phyloP scores from a whole-genome alignment of 2,797 vertebrate genomes.

The Hemitrygon akajei region DNA sequence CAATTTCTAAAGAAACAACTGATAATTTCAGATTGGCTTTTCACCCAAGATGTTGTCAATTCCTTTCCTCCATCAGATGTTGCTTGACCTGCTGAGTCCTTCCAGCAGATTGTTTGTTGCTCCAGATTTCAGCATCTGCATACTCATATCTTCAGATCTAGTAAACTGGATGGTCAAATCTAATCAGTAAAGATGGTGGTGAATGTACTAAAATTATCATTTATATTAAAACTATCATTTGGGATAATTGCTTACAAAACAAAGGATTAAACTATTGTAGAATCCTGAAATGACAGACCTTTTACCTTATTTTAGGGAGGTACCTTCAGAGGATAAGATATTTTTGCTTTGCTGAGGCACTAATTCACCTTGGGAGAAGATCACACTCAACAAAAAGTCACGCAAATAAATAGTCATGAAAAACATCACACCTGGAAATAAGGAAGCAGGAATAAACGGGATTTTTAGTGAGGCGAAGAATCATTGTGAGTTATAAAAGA shows the following conservation, averaged over 20 bases:
- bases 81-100: no score
- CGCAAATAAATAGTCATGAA: neutral
- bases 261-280: neutral
- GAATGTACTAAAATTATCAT: neutral
- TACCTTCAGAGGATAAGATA: neutral
- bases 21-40: neutral
- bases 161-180: no score
- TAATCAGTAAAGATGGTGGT: neutral
- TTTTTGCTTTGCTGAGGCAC: neutral
- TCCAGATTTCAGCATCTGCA: no score
- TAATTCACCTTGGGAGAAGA: neutral
- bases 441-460: neutral
- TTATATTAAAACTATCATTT: neutral
- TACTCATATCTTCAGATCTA: no score
- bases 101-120: no score
- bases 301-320: neutral
- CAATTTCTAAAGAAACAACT: neutral
- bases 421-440: neutral
- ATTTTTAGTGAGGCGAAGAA: neutral
- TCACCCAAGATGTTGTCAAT: no score
- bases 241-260: neutral
- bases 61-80: no score
- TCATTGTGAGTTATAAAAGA: neutral
- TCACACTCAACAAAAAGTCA: neutral
- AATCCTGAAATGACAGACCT: neutral